Evolutionary conservation across 2,797 vertebrate species (phyloP), one percentile per base, ranked within the genome.

Genomic region (Babyrousa celebensis): DNA sequence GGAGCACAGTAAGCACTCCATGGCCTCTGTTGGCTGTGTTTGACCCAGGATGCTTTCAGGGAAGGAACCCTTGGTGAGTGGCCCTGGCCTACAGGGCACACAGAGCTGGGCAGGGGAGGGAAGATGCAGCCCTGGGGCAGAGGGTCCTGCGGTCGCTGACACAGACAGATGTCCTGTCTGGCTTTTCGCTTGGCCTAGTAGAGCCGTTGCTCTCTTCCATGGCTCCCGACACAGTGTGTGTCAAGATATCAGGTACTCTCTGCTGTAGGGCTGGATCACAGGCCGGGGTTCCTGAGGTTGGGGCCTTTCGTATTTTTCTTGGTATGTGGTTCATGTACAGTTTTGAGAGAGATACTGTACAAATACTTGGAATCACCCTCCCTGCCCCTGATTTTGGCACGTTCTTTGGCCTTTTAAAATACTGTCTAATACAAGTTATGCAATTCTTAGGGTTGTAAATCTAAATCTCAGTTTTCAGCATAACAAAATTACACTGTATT

Each of bases 381-480:
- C 63, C 11, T 0, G 10, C 17, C 21, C 71, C 23, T 11, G 20
- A 48, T 68, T 95, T 93, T 67, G 63, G 77, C 85, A 71, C 43
- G 56, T 65, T 79, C 43, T 93, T 96, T 92, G 91, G 75, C 60
- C 65, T 95, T 79, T 91, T 89, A 72, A 94, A 96, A 92, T 95
- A 70, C 15, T 68, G 17, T 84, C 32, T 77, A 93, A 12, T 96
- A 87, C 82, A 94, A 94, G 60, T 78, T 94, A 54, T 5, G 10
- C 29, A 84, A 62, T 91, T 95, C 82, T 82, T 93, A 71, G 40
- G 58, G 74, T 75, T 94, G 3, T 79, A 60, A 71, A 84, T 95
- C 56, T 85, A 62, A 21, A 36, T 77, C 56, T 95, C 36, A 65
- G 72, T 91, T 96, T 94, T 92, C 10, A 27, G 12, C 9, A 15